Percentiles rank a stretch among this genome's conserved stretches.
Conservation (phyloP, 2,797 vertebrate genomes). For the Capromys pilorides region DNA sequence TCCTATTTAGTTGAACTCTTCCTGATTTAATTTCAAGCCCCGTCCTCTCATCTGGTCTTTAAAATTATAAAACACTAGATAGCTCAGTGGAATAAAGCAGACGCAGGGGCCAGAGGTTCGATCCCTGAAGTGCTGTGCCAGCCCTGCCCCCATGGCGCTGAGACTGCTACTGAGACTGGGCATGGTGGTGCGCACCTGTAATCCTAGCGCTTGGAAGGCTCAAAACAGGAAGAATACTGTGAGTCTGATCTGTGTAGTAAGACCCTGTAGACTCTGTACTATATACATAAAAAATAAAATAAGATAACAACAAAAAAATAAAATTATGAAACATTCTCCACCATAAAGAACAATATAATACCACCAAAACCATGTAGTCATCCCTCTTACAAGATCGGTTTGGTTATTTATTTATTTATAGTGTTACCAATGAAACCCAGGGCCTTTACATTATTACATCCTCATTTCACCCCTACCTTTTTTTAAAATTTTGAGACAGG, state of each 20-base stretch:
- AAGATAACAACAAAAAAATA: too few relatives aligned
- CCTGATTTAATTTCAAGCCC: background rate
- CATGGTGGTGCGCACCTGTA: too few relatives aligned
- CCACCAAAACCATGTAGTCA: background rate
- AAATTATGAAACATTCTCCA: background rate
- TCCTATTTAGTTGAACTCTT: constrained; percentile 22
- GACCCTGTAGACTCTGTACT: too few relatives aligned
- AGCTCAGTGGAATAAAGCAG: too few relatives aligned
- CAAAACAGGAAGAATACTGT: too few relatives aligned
- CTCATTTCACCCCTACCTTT: background rate
- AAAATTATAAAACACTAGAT: background rate
- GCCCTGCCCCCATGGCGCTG: too few relatives aligned
- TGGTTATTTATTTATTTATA: background rate
- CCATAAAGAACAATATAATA: background rate
- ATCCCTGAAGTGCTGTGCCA: too few relatives aligned
- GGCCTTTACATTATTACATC: background rate
- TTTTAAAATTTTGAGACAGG: background rate
- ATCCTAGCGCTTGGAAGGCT: too few relatives aligned
- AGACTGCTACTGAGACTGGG: too few relatives aligned
- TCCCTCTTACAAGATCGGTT: background rate
- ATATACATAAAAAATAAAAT: too few relatives aligned
- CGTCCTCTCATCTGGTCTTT: background rate
- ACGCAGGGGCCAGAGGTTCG: too few relatives aligned
- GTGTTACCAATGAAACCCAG: background rate
- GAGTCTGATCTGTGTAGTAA: too few relatives aligned